phyloP scores from a whole-genome alignment of 1,140 invertebrate species.

The Papilio glaucus region DNA sequence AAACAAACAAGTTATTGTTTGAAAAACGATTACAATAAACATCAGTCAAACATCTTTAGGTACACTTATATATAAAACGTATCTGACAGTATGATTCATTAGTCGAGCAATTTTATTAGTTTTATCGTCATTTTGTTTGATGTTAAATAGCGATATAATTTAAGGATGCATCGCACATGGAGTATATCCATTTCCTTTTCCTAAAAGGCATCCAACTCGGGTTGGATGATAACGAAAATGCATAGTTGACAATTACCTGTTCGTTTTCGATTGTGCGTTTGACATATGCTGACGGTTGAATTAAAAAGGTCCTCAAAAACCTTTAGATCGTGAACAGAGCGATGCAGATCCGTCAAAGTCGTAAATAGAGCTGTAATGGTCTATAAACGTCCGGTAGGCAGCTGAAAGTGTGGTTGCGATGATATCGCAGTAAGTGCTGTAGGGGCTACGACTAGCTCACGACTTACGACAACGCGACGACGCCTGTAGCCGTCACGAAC shows the following conservation, averaged over 20 bases:
- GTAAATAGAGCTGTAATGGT: slow-evolving; percentile 53
- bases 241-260: neutral
- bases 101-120: no score
- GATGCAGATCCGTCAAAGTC: slow-evolving; percentile 40
- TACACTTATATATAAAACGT: no score
- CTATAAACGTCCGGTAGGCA: slow-evolving; percentile 52
- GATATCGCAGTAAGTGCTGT: slow-evolving; percentile 51
- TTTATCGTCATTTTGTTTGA: no score
- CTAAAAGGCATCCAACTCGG: no score
- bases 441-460: slow-evolving; percentile 47
- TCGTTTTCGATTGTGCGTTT: neutral
- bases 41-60: no score
- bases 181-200: no score
- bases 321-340: neutral
- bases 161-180: no score
- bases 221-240: neutral
- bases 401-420: slow-evolving; percentile 53
- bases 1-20: no score
- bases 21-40: no score
- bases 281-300: neutral
- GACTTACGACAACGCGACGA: neutral
- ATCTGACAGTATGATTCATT: no score
- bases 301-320: neutral
- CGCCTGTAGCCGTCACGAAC: neutral
- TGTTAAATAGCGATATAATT: no score